Evolutionary conservation across 1,140 invertebrate species (phyloP), one percentile per base, ranked within the genome.

Genomic region (Drosophila tsacasi): DNA sequence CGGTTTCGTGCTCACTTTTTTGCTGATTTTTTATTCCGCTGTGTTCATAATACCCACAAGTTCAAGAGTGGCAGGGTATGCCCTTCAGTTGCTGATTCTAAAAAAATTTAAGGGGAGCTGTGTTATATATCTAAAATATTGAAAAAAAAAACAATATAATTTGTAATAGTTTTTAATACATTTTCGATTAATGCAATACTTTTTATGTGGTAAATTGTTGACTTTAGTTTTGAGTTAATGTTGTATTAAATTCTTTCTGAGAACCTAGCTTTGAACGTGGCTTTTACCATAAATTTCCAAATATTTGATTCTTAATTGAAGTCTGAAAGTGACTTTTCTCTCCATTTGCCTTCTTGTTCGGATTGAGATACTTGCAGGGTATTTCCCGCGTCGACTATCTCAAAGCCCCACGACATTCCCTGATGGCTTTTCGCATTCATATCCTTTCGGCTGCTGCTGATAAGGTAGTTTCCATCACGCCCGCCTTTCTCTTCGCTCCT

Each of bases 1-100:
- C 89, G 89, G 89, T 84, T 91, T 81, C 87, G 59, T 89, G 73
- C 81, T 83, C 67, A 76, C 73, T 77, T 63, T 73, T 74, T 64
- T 59, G 59, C 62, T 58, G 63, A 60, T 57, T 75, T 79, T 61
- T 68, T 46, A 61, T 78, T 35, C 35, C 46, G 39, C 37, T 77
- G 8, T 32, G 25, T 19, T 13, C 30, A 15, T 47, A 13, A n/a
- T 21, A 52, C 23, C 46, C 32, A 39, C 15, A 15, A 17, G 21
- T 30, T 66, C 2, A 15, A 40, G 23, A 21, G 40, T 15, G 27
- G 3, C 17, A 13, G n/a, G 30, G n/a, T 25, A 39, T 66, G 35
- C 42, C 15, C 42, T 47, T 17, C 1, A 23, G 4, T 37, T 37
- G 0, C 1, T 23, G 27, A 23, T 23, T 54, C 13, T 0, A 37